Percentiles rank a stretch among this genome's conserved stretches.
Evolutionary conservation across 1,140 invertebrate species (phyloP).

Genomic region (Leptinotarsa undecemlineata): DNA sequence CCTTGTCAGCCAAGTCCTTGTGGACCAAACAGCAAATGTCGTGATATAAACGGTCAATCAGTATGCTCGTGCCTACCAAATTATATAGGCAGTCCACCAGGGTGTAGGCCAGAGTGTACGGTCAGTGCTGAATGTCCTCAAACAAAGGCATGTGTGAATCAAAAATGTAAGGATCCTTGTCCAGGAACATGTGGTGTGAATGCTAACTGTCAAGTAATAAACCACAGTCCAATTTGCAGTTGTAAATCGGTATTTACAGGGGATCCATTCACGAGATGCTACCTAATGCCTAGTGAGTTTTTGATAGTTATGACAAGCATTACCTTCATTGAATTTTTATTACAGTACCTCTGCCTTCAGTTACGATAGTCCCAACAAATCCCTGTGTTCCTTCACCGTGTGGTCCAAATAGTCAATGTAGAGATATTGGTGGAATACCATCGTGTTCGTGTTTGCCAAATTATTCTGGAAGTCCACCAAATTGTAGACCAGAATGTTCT

Average conservation of each 20-base stretch:
- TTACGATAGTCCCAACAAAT: conserved; percentile 57
- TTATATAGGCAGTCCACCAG: conserved; percentile 63
- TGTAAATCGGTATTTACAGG: conserved; percentile 63
- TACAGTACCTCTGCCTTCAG: conserved; percentile 50
- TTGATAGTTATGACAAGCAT: too few relatives aligned
- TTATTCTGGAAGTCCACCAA: conserved; percentile 72
- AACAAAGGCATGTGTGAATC: conserved; percentile 65
- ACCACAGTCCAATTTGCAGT: conserved; percentile 68
- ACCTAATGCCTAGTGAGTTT: conserved; percentile 44
- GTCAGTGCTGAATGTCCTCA: conserved; percentile 66
- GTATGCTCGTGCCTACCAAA: conserved; percentile 65
- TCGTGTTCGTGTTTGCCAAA: conserved; percentile 70
- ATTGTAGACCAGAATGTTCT: conserved; percentile 73
- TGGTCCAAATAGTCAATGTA: conserved; percentile 78
- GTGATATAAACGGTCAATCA: conserved; percentile 57
- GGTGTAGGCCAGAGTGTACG: conserved; percentile 65
- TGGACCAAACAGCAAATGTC: conserved; percentile 63
- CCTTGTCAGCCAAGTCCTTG: conserved; percentile 75
- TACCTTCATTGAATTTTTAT: conserved; percentile 18
- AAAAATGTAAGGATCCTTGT: conserved; percentile 67
- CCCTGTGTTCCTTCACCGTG: conserved; percentile 80
- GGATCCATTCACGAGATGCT: conserved; percentile 60
- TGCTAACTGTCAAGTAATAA: conserved; percentile 63
- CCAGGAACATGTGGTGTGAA: conserved; percentile 62
- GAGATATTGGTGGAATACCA: conserved; percentile 64